Base-by-base conservation (phyloP, 35 echinoderm and acorn worm species). In the Apostichopus californicus region DNA sequence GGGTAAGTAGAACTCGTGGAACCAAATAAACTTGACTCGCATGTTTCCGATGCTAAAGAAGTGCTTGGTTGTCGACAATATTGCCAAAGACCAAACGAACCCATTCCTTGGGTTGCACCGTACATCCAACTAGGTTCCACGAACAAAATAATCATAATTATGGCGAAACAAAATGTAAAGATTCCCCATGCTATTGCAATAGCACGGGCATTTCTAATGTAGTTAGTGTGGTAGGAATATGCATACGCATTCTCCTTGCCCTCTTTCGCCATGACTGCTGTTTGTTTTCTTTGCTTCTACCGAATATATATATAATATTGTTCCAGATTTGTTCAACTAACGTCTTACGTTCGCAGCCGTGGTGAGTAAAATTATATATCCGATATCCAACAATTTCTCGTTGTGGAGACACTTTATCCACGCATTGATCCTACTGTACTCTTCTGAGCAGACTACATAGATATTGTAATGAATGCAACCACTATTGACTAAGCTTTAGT, bases 151-250 rank as follows among this genome's bases (percentile, higher is more conserved):
- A 95, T 78, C 78, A 95, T 79, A 55, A 98, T 98, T 55, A 98
- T 98, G 80, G 95, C 93, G 78, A 95, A 98, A 79, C 96, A 98
- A 56, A 98, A 94, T 25, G 96, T 98, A 77, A 98, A 98, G 13
- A 98, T 95, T 17, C 90, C 96, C 96, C 96, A 98, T 46, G 94
- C 93, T 61, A 98, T 95, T 23, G 94, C 96, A 25, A 98, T 95
- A 25, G 96, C 96, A 70, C 96, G 90, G 94, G 94, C 94, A 96
- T 98, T 98, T 90, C 94, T 86, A 34, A 98, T 94, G 79, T 98
- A 98, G 91, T 98, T 98, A 18, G 96, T 96, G 78, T 98, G 96
- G 54, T 98, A 98, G 55, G 93, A 95, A 54, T 95, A 98, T 18
- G 94, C 95, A 86, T 95, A 98, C 20, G 94, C 93, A 83, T 98